Conservation (phyloP, 2,797 vertebrate genomes). For the Eptatretus atami region DNA sequence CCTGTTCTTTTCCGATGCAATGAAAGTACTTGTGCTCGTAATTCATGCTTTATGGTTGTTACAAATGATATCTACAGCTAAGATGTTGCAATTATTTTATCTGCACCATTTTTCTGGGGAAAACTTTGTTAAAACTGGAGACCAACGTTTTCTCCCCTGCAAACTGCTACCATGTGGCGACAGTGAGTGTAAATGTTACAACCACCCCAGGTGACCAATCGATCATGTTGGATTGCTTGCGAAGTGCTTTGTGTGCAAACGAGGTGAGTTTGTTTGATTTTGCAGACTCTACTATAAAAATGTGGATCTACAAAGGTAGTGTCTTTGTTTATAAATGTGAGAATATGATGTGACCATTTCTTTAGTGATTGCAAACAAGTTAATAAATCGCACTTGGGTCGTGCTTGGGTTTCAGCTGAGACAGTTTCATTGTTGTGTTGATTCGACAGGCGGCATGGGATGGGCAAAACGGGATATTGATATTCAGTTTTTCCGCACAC, state of each 20-base stretch:
- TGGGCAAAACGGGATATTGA: not conserved
- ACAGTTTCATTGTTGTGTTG: not conserved
- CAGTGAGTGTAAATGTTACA: not conserved
- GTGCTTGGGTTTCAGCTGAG: not conserved
- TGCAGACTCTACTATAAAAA: not conserved
- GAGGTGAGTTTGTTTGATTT: not conserved
- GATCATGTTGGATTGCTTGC: not conserved
- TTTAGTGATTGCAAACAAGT: not conserved
- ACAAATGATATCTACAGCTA: no score
- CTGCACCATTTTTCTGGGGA: no score
- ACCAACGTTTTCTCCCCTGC: not conserved
- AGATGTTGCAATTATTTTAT: no score
- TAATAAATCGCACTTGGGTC: not conserved
- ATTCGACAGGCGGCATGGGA: not conserved
- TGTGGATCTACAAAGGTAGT: not conserved
- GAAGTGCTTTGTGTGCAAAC: not conserved
- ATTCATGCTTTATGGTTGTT: no score
- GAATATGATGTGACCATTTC: not conserved
- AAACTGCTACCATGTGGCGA: not conserved
- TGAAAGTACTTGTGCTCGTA: no score
- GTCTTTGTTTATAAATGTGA: not conserved
- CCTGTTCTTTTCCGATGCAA: no score
- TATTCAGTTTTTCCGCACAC: no score
- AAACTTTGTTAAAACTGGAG: not conserved
- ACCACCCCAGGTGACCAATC: constrained; percentile 1